Base-by-base conservation (phyloP, 1,140 invertebrate species). In the Chionoecetes opilio region DNA sequence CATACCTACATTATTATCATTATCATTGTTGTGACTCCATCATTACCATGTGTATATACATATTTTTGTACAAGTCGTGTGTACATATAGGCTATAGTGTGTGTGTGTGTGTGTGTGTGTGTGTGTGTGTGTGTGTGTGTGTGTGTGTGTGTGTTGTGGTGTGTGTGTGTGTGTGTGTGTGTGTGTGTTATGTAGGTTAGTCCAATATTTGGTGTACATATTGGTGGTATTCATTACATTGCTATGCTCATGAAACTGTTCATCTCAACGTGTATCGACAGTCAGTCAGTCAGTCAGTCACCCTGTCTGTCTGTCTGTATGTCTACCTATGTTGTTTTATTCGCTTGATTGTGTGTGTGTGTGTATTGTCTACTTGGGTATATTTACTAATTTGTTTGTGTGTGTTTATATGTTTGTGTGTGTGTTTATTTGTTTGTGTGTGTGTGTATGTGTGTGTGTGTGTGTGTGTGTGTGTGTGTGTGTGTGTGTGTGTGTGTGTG, bases 111-210 rank as follows among this genome's bases (percentile, higher is more conserved):
- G 0, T 93, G 32, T 32, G 14, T 86, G 14, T 86, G 38, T 86
- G 6, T 41, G 14, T 41, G 34, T 41, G 34, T 84, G 34, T 38
- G 75, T 85, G 14, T 29, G 34, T 38, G 14, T 53, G 37, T 86
- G 32, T 53, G n/a, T 53, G 21, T 53, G 9, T 93, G n/a, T 53
- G 37, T 37, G 37, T 93, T 8, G 26, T n/a, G 32, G 35, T 86
- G 34, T 29, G n/a, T 91, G 37, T 91, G 37, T 91, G 82, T 38
- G 14, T 84, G n/a, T 93, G 35, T 93, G 34, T 92, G 35, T 32
- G 31, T 32, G 37, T 41, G 35, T 38, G 41, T 32, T n/a, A 53
- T 41, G 46, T 41, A 46, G 37, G 34, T 37, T 41, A 63, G 41
- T 6, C n/a, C 1, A 46, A 46, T 32, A 41, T 46, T 32, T 46